Base-by-base conservation (phyloP, 2,797 vertebrate species). In the Parauchenoglanis punctatus region DNA sequence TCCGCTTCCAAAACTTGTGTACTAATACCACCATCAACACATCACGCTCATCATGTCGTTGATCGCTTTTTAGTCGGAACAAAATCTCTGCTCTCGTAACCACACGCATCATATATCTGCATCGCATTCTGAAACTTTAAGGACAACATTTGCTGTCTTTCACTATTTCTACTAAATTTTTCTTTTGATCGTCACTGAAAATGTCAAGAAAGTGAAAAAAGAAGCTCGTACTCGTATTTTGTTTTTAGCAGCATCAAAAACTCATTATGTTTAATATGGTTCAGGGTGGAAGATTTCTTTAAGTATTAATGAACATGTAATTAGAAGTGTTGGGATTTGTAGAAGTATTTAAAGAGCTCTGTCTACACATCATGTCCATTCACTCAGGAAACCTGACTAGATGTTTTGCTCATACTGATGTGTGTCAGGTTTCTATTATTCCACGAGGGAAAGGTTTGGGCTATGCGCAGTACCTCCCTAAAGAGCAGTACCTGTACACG, bases 381-480 rank as follows among this genome's bases (percentile, higher is more conserved):
- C 2, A 59, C 3, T 40, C 4, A n/a, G 25, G 58, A 52, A 52
- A 11, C 23, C 13, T 83, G 17, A 67, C 4, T 0, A 18, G 3
- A 31, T 31, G 46, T 68, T 67, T 49, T 25, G n/a, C 17, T 20
- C 8, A 10, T 78, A 3, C 4, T 80, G 5, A 2, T 65, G 46
- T 86, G 18, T 80, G 68, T 13, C 87, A 97, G 96, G 96, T 96
- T 89, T 96, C 96, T 0, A 95, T 96, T 87, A 95, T 96, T 87
- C 96, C 96, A 0, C 87, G 93, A 75, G 95, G 95, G 6, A 94
- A 94, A 87, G 97, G 96, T 0, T 92, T 97, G 0, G 94, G 96
- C 3, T 96, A 93, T 0, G 94, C 96, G 0, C 96, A 96, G 92
- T 96, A 96, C 91, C 94, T 97, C n/a, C 96, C 96, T n/a, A 92